A percentile compares a stretch with the other conserved stretches of the same genome.
Conservation (phyloP, 1,140 invertebrate genomes). For the Temnothorax curvispinosus region DNA sequence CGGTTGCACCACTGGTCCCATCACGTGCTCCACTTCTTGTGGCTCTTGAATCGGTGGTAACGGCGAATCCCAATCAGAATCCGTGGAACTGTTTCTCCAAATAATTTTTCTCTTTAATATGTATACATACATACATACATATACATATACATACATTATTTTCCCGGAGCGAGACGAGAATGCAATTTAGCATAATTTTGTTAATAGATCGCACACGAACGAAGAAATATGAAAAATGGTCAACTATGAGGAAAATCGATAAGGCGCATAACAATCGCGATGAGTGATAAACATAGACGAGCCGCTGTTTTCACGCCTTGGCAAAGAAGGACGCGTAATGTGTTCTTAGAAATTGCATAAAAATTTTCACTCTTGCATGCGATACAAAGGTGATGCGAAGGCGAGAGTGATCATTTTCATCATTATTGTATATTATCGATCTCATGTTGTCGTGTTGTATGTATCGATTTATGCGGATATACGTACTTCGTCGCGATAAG, state of each 20-base stretch:
- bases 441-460: not conserved
- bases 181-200: not conserved
- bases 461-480: not conserved
- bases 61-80: constrained; percentile 80
- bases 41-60: constrained; percentile 80
- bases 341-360: constrained; percentile 1
- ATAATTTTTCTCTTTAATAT: not conserved
- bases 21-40: constrained; percentile 77
- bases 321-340: not conserved
- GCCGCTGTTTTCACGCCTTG: not conserved
- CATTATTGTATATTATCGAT: not conserved
- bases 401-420: not conserved
- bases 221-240: not conserved
- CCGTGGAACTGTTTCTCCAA: constrained; percentile 75
- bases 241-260: not conserved
- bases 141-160: not conserved
- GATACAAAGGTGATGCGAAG: too few species aligned
- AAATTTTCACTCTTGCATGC: not conserved
- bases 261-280: not conserved
- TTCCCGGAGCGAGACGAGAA: not conserved
- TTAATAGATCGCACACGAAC: not conserved
- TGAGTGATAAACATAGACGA: not conserved
- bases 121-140: not conserved
- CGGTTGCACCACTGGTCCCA: constrained; percentile 79
- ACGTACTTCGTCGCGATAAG: not conserved